These are phyloP conservation scores for Silvanus unidentatus DNA, from an alignment of 2,888 invertebrate species.

Conservation along the genomic window DNA sequence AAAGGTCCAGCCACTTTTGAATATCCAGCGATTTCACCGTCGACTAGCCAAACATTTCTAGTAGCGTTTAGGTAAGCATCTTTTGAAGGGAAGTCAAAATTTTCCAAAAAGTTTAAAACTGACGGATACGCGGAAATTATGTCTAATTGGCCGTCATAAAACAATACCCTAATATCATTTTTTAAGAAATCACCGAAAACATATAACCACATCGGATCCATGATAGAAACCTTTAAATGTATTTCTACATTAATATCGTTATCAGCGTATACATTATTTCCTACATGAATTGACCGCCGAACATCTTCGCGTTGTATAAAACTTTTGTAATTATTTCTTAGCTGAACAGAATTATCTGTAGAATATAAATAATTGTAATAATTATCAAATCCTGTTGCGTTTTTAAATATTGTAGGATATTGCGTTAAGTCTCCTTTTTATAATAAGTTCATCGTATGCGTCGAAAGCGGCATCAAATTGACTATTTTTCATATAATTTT, in stretches of 20 bases:
- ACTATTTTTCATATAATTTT: not conserved
- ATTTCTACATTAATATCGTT: slow-evolving; percentile 15
- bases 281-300: not conserved
- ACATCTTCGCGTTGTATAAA: not conserved
- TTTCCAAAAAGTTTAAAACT: slow-evolving; percentile 67
- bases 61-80: slow-evolving; percentile 58
- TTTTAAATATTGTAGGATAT: slow-evolving; percentile 36
- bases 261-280: not conserved
- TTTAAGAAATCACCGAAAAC: slow-evolving; percentile 53
- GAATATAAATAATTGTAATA: not conserved
- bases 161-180: slow-evolving; percentile 61
- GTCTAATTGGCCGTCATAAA: slow-evolving; percentile 86
- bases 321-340: slow-evolving; percentile 26
- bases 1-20: slow-evolving; percentile 62
- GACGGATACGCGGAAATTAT: slow-evolving; percentile 80
- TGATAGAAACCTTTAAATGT: slow-evolving; percentile 20
- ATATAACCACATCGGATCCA: slow-evolving; percentile 25
- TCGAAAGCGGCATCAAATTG: slow-evolving; percentile 38
- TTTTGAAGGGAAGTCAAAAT: slow-evolving; percentile 61
- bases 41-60: slow-evolving; percentile 62
- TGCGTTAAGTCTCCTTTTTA: slow-evolving; percentile 53
- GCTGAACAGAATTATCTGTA: not conserved
- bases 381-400: not conserved
- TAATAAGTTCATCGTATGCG: not conserved
- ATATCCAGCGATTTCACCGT: slow-evolving; percentile 65